Evolutionary conservation across 1,140 invertebrate genomes (phyloP).

Genomic region (Steinernema feltiae): DNA sequence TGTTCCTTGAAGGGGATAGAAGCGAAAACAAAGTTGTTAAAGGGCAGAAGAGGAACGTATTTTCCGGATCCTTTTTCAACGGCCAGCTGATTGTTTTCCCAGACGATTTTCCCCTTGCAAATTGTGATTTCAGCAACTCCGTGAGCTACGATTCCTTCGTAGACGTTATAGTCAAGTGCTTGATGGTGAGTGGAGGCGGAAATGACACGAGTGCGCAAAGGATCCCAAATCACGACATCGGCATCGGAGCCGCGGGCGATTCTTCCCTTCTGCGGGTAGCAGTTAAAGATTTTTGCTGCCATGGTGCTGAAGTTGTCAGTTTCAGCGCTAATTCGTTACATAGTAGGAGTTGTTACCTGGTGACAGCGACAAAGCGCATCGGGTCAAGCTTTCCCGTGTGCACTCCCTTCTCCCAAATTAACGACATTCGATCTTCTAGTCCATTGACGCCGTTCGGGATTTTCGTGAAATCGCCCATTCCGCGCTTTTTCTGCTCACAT

Average conservation of each 20-base stretch:
- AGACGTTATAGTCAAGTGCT: conserved; percentile 92
- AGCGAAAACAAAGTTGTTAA: conserved; percentile 25
- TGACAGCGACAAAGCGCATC: conserved; percentile 84
- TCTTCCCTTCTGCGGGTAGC: conserved; percentile 87
- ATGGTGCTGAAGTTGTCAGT: conserved; percentile 28
- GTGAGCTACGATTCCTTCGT: conserved; percentile 74
- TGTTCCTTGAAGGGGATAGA: conserved; percentile 5
- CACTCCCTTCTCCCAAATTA: conserved; percentile 82
- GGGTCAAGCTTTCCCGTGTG: conserved; percentile 76
- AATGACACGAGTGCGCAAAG: conserved; percentile 74
- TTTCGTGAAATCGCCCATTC: conserved; percentile 83
- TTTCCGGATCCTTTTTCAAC: conserved; percentile 29
- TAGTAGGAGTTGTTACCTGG: conserved; percentile 61
- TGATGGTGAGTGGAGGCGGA: conserved; percentile 87
- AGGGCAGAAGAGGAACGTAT: conserved; percentile 26
- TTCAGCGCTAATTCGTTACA: neutral
- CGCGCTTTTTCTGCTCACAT: conserved; percentile 81
- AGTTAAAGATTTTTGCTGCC: conserved; percentile 96
- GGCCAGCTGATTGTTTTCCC: conserved; percentile 32
- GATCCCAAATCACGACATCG: conserved; percentile 95
- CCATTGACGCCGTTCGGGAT: conserved; percentile 98
- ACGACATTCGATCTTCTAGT: conserved; percentile 89
- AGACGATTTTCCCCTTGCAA: conserved; percentile 41
- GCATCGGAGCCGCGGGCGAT: conserved; percentile 89
- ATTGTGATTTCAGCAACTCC: conserved; percentile 66